Evolutionary conservation across 2,113 vertebrate genomes (phyloP).

Genomic region (Erinaceus europaeus): DNA sequence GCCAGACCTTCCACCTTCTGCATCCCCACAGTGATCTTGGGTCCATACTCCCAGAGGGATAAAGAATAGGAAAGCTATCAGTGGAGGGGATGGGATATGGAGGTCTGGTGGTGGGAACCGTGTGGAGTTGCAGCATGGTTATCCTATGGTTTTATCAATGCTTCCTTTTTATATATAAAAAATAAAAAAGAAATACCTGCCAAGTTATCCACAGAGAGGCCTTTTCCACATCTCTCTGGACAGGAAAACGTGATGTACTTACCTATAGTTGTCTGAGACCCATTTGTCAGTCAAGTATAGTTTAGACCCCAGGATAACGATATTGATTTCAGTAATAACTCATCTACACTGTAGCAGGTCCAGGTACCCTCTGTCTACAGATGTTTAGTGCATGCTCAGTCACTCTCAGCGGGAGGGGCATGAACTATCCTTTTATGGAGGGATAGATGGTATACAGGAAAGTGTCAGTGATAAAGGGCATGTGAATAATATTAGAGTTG

Average conservation of each 20-base stretch:
- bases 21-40: no score
- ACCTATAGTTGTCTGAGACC: accelerated
- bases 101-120: no score
- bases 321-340: not conserved
- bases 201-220: not conserved
- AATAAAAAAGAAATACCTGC: no score
- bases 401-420: not conserved
- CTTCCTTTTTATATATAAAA: no score
- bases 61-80: no score
- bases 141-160: no score
- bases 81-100: no score
- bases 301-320: accelerated
- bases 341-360: not conserved
- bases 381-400: not conserved
- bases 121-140: no score
- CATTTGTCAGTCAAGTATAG: not conserved
- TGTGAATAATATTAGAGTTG: not conserved
- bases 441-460: not conserved
- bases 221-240: not conserved
- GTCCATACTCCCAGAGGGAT: no score
- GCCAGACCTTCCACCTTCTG: no score
- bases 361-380: not conserved
- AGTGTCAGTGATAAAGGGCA: not conserved
- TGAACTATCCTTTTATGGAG: no score
- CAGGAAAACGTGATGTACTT: accelerated